Evolutionary conservation across 2,113 vertebrate genomes (phyloP).

Genomic region (Ranitomeya imitator): DNA sequence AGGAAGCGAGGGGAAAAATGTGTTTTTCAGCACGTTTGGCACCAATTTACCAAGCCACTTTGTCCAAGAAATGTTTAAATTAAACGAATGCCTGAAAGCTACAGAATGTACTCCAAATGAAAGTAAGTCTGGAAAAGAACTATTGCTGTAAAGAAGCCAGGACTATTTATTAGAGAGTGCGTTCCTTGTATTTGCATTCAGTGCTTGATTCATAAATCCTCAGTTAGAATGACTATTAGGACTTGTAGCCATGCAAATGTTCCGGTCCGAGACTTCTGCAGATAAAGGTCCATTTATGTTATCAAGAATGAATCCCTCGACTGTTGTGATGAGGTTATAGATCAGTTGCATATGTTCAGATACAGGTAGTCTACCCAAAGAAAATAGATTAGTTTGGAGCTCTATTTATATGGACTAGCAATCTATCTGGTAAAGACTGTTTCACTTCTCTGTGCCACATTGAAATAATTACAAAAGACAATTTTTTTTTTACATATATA

Average conservation of each 20-base stretch:
- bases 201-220: not conserved
- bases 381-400: not conserved
- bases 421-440: not conserved
- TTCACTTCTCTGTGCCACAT: not conserved
- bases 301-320: not conserved
- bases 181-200: not conserved
- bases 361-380: not conserved
- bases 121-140: constrained; percentile 41
- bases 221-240: not conserved
- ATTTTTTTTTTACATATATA: too few species aligned
- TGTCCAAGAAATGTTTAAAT: not conserved
- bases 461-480: too few species aligned
- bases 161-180: constrained; percentile 37
- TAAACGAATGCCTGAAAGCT: constrained; percentile 22
- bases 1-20: constrained; percentile 30
- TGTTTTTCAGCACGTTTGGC: constrained; percentile 57
- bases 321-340: too few species aligned
- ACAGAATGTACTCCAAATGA: constrained; percentile 51
- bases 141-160: constrained; percentile 13
- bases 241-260: not conserved
- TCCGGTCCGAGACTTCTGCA: not conserved
- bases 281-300: not conserved
- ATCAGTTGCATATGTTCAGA: not conserved
- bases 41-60: constrained; percentile 39
- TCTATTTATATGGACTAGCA: too few species aligned